Conservation (phyloP, 2,797 vertebrate species). For the Darevskia nairensis region DNA sequence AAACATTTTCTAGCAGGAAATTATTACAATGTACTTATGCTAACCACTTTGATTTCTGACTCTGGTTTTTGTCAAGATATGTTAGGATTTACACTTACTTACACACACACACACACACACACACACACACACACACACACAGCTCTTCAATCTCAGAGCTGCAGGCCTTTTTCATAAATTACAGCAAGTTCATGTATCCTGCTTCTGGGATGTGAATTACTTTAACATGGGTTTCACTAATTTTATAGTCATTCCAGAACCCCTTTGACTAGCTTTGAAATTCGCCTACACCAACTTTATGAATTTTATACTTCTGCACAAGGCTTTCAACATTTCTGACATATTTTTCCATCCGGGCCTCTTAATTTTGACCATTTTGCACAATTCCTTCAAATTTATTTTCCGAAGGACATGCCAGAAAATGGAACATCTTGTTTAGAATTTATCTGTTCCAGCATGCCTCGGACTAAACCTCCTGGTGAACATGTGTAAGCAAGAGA, state of each 20-base stretch:
- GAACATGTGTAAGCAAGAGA: conserved; percentile 13
- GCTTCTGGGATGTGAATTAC: neutral
- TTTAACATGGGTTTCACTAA: neutral
- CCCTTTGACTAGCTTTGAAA: conserved; percentile 33
- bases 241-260: conserved; percentile 29
- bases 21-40: neutral
- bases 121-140: neutral
- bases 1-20: neutral
- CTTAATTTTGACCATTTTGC: conserved; percentile 29
- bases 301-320: neutral
- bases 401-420: conserved; percentile 31
- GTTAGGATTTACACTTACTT: neutral
- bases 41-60: neutral
- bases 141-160: neutral
- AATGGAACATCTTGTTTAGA: conserved; percentile 32
- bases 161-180: neutral
- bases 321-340: conserved; percentile 13
- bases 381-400: conserved; percentile 28
- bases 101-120: neutral
- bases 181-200: neutral
- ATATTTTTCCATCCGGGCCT: conserved; percentile 7
- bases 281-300: neutral
- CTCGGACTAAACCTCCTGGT: conserved; percentile 16
- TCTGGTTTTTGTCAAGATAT: neutral
- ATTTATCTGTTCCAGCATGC: conserved; percentile 14